Evolutionary conservation across 2,797 vertebrate species (phyloP), one percentile per base, ranked within the genome.

Genomic region (Luscinia luscinia): DNA sequence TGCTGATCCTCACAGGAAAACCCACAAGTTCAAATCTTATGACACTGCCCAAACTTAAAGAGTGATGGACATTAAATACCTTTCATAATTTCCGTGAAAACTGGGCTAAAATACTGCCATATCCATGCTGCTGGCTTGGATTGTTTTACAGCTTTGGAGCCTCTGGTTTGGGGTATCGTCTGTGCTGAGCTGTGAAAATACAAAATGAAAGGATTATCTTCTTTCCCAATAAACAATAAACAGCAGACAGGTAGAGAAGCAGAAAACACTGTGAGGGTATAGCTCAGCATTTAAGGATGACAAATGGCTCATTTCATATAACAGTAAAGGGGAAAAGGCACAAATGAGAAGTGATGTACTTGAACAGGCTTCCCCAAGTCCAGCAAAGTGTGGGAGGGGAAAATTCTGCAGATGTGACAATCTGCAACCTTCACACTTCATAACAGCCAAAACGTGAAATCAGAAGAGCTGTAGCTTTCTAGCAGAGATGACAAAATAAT

Each of bases 261-360:
- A 85, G 61, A 61, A 55, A 84, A 41, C 21, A 6, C 38, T 22
- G 1, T 1, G 0, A 54, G 1, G 1, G 8, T 28, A 17, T 34
- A 49, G 14, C 45, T 76, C 22, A 68, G 63, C 27, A 11, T 21
- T 15, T 7, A 40, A 73, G 43, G 54, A 61, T 69, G 40, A 58
- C 14, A 67, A 89, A 45, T 2, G 7, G 9, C 23, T 63, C 17
- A 0, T 57, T 87, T 83, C 18, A 6, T 16, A 1, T 22, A 27
- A 43, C 16, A 34, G 9, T 6, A 28, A 58, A 51, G 24, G 43
- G 23, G 4, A n/a, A 70, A 15, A 67, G 27, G 30, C 23, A 70
- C 45, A 90, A 54, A 88, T 9, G 30, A 79, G 38, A 73, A 77
- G 19, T 23, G 36, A 52, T 0, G 1, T 11, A 17, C 32, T 83